Evolutionary conservation across 2,113 vertebrate species (phyloP), one percentile per base, ranked within the genome.

Genomic region (Pelobates fuscus): DNA sequence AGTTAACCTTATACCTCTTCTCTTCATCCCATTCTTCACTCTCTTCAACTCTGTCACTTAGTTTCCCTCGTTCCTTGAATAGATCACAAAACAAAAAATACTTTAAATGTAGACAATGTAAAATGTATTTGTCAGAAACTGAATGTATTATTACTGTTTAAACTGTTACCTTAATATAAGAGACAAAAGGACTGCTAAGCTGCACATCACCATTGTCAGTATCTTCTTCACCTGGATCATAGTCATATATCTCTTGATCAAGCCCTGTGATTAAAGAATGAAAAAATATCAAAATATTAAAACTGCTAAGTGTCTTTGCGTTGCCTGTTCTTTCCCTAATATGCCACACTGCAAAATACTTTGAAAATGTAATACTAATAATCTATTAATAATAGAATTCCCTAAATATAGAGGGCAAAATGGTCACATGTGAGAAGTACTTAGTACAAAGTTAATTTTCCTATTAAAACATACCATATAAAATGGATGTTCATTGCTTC

Each of bases 181-280:
- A 93, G 62, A 95, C 87, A 78, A 94, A 81, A 8, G 90, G 88
- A 76, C 82, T 89, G 74, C 81, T 88, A 59, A 87, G 89, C 78
- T 91, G 93, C 46, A 88, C 80, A 26, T 96, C 94, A 78, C 91
- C 91, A 77, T 87, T 86, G 78, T 98, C 96, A 82, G 92, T 91
- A 70, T 97, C 96, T 77, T 98, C 95, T 11, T 90, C 80, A 49
- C 80, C 95, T 32, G 93, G 92, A 63, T 98, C 96, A 85, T 95
- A 97, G 89, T 98, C 97, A 84, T 93, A 97, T 0, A 91, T 86
- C 80, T 99, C 97, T 84, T 95, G 95, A 89, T 98, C 96, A 95
- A 90, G 80, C 63, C 71, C 44, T 79, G 76, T 2, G 27, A 5
- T n/a, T 18, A 4, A 71, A 49, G 5, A 29, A 44, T 26, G 12